phyloP scores from a whole-genome alignment of 2,113 vertebrate genomes.

The Rutilus rutilus region DNA sequence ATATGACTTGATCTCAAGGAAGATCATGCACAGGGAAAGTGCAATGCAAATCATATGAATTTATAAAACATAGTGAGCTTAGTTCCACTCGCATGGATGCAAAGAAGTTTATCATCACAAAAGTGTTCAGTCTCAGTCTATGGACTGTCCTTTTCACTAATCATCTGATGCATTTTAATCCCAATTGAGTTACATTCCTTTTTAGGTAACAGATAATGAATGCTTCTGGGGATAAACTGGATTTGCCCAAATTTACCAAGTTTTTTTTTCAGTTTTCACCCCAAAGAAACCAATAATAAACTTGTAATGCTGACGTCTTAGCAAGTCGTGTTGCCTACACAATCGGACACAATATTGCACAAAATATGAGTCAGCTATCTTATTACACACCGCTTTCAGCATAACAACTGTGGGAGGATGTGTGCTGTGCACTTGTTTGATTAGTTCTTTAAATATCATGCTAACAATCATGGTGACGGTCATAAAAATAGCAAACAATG shows the following conservation, averaged over 20 bases:
- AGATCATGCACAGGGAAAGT: background rate
- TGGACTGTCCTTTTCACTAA: background rate
- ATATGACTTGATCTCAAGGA: background rate
- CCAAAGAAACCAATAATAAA: background rate
- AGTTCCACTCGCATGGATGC: background rate
- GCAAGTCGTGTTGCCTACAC: background rate
- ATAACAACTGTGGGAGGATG: conserved; percentile 1
- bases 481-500: conserved; percentile 17
- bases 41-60: conserved; percentile 11
- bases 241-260: too few species aligned
- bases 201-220: too few species aligned
- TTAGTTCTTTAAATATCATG: background rate
- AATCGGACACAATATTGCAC: background rate
- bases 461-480: background rate
- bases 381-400: background rate
- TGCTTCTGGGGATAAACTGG: too few species aligned
- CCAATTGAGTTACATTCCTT: background rate
- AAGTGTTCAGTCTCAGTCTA: background rate
- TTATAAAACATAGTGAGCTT: background rate
- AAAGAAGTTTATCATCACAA: conserved; percentile 1
- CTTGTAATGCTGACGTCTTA: background rate
- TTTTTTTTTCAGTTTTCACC: background rate
- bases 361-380: background rate
- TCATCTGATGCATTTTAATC: background rate
- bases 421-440: conserved; percentile 8